phyloP scores from a whole-genome alignment of 1,140 invertebrate species.

The Drosophila truncata region DNA sequence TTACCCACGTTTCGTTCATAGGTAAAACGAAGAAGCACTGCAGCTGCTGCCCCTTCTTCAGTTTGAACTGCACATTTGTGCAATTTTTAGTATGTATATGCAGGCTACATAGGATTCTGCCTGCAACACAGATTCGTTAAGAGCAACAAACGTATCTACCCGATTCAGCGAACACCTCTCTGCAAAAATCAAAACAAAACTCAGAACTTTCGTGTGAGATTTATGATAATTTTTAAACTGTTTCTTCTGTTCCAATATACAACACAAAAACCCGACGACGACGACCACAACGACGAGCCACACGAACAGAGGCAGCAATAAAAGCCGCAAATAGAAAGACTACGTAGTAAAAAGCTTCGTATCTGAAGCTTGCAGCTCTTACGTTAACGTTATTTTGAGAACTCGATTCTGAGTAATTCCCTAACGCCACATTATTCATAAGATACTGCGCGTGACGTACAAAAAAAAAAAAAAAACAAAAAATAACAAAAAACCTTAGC shows the following conservation, averaged over 20 bases:
- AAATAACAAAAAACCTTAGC: background rate
- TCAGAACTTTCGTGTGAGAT: slow-evolving; percentile 43
- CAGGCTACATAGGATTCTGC: slow-evolving; percentile 21
- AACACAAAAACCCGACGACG: slow-evolving; percentile 34
- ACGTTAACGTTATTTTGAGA: slow-evolving; percentile 3
- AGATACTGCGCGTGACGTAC: slow-evolving; percentile 11
- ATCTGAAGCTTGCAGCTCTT: slow-evolving; percentile 2
- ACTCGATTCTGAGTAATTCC: slow-evolving; percentile 12
- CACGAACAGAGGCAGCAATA: slow-evolving; percentile 32
- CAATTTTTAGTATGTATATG: slow-evolving; percentile 47
- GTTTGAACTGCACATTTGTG: slow-evolving; percentile 41
- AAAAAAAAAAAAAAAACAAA: background rate
- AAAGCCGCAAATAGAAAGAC: slow-evolving; percentile 63
- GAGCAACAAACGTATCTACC: background rate
- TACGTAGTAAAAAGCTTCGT: slow-evolving; percentile 38
- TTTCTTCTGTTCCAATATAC: slow-evolving; percentile 32
- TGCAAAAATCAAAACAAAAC: slow-evolving; percentile 55
- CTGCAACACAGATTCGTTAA: slow-evolving; percentile 9
- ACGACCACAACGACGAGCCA: slow-evolving; percentile 14
- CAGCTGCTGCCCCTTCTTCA: slow-evolving; percentile 23
- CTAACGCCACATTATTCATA: slow-evolving; percentile 2
- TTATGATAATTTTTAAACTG: slow-evolving; percentile 48
- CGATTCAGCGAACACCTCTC: background rate
- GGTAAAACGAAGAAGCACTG: slow-evolving; percentile 22
- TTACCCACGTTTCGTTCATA: slow-evolving; percentile 51